Conservation (phyloP, 2,888 invertebrate species). For the Anoplius nigerrimus region DNA sequence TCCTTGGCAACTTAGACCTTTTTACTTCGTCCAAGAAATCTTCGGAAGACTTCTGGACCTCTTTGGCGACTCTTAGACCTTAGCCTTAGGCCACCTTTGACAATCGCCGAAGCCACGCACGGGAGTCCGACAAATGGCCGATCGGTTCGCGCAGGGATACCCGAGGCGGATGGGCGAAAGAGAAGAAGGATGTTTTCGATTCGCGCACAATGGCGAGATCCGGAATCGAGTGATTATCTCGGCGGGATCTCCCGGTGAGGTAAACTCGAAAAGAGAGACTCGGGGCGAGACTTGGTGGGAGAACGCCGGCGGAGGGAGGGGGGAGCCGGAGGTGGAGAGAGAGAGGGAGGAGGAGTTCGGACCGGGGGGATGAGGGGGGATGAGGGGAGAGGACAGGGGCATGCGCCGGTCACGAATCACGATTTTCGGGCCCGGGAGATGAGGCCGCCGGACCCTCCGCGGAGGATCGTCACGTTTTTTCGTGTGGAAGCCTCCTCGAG, state of each 20-base stretch:
- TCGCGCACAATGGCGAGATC: constrained; percentile 53
- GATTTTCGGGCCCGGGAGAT: constrained; percentile 50
- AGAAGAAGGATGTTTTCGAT: constrained; percentile 45
- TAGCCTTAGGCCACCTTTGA: too few species aligned
- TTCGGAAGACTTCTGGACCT: too few species aligned
- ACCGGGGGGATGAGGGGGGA: neutral
- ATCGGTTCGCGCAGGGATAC: neutral
- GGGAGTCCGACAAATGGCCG: neutral
- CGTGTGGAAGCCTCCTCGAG: constrained; percentile 41
- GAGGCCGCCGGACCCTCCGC: constrained; percentile 49
- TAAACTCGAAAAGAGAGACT: constrained; percentile 55
- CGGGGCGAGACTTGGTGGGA: constrained; percentile 27
- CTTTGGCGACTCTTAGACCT: too few species aligned
- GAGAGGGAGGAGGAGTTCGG: neutral
- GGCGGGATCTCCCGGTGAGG: constrained; percentile 50
- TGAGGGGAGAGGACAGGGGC: neutral
- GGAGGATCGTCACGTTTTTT: constrained; percentile 60
- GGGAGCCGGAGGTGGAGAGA: neutral
- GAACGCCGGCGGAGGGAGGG: neutral
- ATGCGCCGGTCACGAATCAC: constrained; percentile 55
- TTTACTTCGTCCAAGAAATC: too few species aligned
- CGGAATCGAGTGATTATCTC: constrained; percentile 57
- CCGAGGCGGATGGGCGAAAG: constrained; percentile 11
- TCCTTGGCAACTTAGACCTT: too few species aligned
- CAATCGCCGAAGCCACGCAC: too few species aligned